phyloP scores from a whole-genome alignment of 2,888 invertebrate genomes.

The Ectropis crepuscularia region DNA sequence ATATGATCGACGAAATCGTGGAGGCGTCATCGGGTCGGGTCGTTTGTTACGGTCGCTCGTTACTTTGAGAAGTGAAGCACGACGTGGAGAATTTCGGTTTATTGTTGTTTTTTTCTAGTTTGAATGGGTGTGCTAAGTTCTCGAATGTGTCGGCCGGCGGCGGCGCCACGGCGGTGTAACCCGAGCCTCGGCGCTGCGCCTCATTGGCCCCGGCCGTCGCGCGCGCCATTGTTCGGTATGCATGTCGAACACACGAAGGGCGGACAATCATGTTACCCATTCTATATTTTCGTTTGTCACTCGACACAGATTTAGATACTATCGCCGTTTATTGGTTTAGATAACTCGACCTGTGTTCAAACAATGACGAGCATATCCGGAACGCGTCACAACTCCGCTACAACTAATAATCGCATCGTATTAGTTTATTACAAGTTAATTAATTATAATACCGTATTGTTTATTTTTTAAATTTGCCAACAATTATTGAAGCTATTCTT shows the following conservation, averaged over 20 bases:
- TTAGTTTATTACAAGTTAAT: not conserved
- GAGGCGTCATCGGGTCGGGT: constrained; percentile 44
- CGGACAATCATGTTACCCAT: constrained; percentile 58
- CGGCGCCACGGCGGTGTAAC: constrained; percentile 79
- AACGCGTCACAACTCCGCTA: not conserved
- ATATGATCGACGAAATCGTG: constrained; percentile 48
- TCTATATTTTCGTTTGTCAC: constrained; percentile 60
- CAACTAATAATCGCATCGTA: not conserved
- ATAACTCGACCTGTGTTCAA: constrained; percentile 23
- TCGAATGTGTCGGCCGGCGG: constrained; percentile 70
- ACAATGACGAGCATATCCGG: constrained; percentile 14
- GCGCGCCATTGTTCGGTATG: constrained; percentile 72
- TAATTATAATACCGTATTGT: no score
- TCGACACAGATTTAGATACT: constrained; percentile 49
- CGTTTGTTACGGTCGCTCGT: constrained; percentile 72
- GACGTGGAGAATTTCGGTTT: constrained; percentile 61
- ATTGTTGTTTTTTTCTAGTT: constrained; percentile 65
- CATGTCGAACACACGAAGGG: constrained; percentile 65
- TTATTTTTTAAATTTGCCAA: no score
- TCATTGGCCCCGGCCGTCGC: constrained; percentile 74
- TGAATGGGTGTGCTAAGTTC: constrained; percentile 72
- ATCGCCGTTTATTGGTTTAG: constrained; percentile 37
- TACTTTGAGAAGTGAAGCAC: constrained; percentile 71
- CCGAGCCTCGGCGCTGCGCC: constrained; percentile 78
- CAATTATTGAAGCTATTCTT: no score